These are phyloP conservation scores for Zaprionus ghesquierei DNA, from an alignment of 1,140 invertebrate genomes.

Conservation along the genomic window DNA sequence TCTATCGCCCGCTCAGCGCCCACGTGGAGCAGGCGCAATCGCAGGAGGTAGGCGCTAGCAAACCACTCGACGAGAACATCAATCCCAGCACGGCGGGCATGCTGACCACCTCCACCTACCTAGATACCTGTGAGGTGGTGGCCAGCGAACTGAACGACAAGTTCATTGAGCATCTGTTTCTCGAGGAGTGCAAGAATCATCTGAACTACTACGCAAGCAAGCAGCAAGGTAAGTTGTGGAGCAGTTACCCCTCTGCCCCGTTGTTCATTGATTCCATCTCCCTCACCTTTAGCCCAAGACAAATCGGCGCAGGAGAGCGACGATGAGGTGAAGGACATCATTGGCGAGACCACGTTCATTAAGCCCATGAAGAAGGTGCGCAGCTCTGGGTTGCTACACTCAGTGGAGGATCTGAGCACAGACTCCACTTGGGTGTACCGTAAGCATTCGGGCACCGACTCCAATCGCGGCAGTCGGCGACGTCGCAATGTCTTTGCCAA, in stretches of 20 bases:
- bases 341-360: constrained; percentile 84
- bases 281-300: constrained; percentile 46
- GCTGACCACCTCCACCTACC: constrained; percentile 77
- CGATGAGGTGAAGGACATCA: constrained; percentile 84
- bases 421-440: constrained; percentile 90
- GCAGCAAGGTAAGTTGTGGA: constrained; percentile 47
- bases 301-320: constrained; percentile 83
- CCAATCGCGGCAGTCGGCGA: constrained; percentile 78
- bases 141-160: constrained; percentile 64
- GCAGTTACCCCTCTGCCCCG: background rate
- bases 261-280: background rate
- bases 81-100: constrained; percentile 76
- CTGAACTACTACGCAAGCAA: constrained; percentile 75
- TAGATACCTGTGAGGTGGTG: constrained; percentile 70
- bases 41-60: constrained; percentile 42
- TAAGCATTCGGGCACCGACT: constrained; percentile 83
- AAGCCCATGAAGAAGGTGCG: constrained; percentile 86
- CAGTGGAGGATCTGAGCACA: constrained; percentile 88
- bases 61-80: constrained; percentile 60
- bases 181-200: constrained; percentile 80
- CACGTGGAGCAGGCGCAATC: constrained; percentile 43
- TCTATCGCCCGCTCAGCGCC: constrained; percentile 86
- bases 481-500: constrained; percentile 75
- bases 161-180: constrained; percentile 79
- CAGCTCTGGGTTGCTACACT: constrained; percentile 88